phyloP scores from a whole-genome alignment of 2,113 vertebrate species.

The Erythrolamprus reginae region DNA sequence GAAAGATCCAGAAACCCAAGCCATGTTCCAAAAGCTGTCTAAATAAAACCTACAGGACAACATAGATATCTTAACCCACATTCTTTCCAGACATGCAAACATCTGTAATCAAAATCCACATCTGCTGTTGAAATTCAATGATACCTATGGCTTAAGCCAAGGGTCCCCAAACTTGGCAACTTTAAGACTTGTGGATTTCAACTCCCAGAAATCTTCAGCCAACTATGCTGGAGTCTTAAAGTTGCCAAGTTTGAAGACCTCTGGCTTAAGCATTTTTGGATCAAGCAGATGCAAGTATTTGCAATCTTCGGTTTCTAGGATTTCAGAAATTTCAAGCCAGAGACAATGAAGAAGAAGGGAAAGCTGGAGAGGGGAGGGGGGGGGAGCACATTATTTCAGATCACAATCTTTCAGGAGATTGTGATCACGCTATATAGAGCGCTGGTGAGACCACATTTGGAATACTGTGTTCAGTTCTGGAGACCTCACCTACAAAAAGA shows the following conservation, averaged over 20 bases:
- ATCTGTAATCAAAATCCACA: neutral
- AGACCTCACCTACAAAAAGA: no score
- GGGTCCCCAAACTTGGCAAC: no score
- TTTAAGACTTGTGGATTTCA: no score
- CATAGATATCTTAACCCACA: neutral
- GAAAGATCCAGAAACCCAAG: neutral
- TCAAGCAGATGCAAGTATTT: constrained; percentile 13
- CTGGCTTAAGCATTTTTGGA: constrained; percentile 13
- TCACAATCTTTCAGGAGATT: no score
- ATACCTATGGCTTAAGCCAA: neutral
- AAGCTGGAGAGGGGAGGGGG: rapidly evolving
- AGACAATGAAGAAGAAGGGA: constrained; percentile 1
- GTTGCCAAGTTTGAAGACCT: no score
- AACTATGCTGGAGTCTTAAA: no score
- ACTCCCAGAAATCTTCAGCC: no score
- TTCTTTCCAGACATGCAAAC: neutral
- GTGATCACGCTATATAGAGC: no score
- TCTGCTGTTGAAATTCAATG: neutral
- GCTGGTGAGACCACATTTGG: no score
- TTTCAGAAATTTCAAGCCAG: constrained; percentile 4
- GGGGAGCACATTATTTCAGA: neutral
- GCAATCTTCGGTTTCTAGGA: constrained; percentile 13
- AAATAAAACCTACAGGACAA: neutral
- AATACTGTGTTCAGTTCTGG: no score
- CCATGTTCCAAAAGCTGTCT: neutral